Evolutionary conservation across 2,888 invertebrate genomes (phyloP).

Genomic region (Papilio elwesi): DNA sequence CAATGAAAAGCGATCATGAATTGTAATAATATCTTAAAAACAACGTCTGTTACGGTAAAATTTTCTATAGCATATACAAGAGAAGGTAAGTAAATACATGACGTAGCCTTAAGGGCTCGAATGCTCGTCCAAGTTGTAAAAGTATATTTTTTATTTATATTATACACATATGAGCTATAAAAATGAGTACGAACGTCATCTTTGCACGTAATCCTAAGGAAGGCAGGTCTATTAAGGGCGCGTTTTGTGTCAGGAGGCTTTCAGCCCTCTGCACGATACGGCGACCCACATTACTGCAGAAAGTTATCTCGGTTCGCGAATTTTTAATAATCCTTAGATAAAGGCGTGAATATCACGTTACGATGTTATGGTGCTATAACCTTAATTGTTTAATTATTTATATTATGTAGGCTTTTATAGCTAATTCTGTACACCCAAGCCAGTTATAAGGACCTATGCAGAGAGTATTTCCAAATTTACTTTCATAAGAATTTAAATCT

Average conservation of each 20-base stretch:
- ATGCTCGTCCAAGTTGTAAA: neutral
- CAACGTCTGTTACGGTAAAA: too few species aligned
- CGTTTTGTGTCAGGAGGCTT: conserved; percentile 14
- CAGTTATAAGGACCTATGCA: too few species aligned
- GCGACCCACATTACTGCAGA: conserved; percentile 30
- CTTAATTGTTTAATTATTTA: too few species aligned
- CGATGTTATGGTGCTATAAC: neutral
- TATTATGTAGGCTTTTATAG: too few species aligned
- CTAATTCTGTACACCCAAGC: too few species aligned
- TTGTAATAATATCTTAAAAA: too few species aligned
- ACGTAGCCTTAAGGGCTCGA: neutral
- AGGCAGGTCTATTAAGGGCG: conserved; percentile 20
- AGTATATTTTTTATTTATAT: conserved; percentile 12
- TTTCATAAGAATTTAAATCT: too few species aligned
- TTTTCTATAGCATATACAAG: too few species aligned
- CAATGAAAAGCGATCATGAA: too few species aligned
- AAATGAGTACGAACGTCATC: conserved; percentile 2
- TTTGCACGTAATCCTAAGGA: conserved; percentile 22
- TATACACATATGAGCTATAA: neutral
- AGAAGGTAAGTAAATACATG: too few species aligned
- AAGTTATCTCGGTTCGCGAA: conserved; percentile 27
- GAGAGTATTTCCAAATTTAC: too few species aligned
- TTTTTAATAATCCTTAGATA: conserved; percentile 16
- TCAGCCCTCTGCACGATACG: conserved; percentile 26
- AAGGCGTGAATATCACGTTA: conserved; percentile 11